Base-by-base conservation (phyloP, 2,888 invertebrate genomes). In the Lacanobia wlatinum region DNA sequence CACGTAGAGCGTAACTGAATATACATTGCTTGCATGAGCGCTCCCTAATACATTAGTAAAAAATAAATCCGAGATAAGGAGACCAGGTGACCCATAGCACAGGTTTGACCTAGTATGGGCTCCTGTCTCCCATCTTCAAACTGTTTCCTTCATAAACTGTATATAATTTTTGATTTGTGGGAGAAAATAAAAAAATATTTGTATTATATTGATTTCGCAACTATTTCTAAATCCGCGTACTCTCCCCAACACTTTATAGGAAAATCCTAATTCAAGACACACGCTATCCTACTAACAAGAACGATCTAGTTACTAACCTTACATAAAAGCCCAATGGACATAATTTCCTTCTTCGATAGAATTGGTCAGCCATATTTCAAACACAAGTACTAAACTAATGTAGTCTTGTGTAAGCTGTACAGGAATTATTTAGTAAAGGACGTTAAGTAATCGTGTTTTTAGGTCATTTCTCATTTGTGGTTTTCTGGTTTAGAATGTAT, bases 271-370 rank as follows among this genome's bases (percentile, higher is more conserved):
- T n/a, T n/a, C 18, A 43, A 81, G 53, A 78, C 16, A 61, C 21
- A 72, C 23, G 66, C 59, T 46, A 60, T 66, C 10, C 50, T 6
- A 48, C 56, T 56, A 82, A 82, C 70, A 77, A 82, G 73, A 77
- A 18, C 68, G 75, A 82, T 82, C 64, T 73, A 74, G 59, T 84
- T 82, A 82, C 70, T 65, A 64, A 28, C 43, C 62, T 85, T 87
- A 80, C 59, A 75, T 85, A 87, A 84, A 79, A 59, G 59, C 73
- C 73, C 46, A 80, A 68, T 76, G 58, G 62, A 79, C 70, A 78
- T 72, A 67, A 71, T 81, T 84, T 82, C 60, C 79, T 79, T 85
- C 80, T 80, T 78, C 70, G 64, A 23, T 60, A 14, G 16, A 60
- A 70, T 62, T 66, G 28, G 61, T 62, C 79, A 23, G 56, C 53